Base-by-base conservation (phyloP, 2,888 invertebrate genomes). In the Ochropacha duplaris region DNA sequence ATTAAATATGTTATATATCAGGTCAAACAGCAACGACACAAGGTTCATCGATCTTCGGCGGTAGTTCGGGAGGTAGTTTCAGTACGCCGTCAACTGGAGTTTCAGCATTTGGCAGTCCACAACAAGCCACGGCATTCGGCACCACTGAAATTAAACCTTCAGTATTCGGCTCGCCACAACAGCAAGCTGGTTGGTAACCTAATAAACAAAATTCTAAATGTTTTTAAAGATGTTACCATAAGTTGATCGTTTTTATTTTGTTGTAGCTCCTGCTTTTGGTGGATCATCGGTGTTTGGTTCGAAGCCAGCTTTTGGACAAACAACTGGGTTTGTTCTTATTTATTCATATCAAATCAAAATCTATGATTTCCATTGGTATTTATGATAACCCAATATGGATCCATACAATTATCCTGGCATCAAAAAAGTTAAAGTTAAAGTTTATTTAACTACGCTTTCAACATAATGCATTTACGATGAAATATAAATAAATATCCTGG, bases 201-300 rank as follows among this genome's bases (percentile, higher is more conserved):
- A 6, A 9, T 31, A 9, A 31, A 8, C 11, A 9, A 1, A 31
- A 5, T 31, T 8, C 3, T 31, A 9, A 31, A 6, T 31, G 6
- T 6, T 5, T 9, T 31, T 31, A 31, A 31, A 31, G 9, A 31
- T 5, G 31, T 31, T 31, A 31, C 9, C 4, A 11, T n/a, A n/a
- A 24, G 39, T n/a, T 54, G 49, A 49, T 54, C 57, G 22, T 11
- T 51, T 58, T 54, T 9, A 39, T 58, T 31, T 56, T 50, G 26
- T 73, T 72, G 14, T 71, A 91, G 90, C 83, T 19, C 60, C 90
- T 2, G 87, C 75, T 1, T 93, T 93, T 60, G 93, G 93, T 19
- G 88, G 87, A 0, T 85, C 91, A 0, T 65, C 92, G 2, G 81
- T 75, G 0, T 94, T 94, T 74, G 94, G 92, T 54, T 68, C 88